Evolutionary conservation across 2,113 vertebrate species (phyloP).

Genomic region (Hipposideros armiger): DNA sequence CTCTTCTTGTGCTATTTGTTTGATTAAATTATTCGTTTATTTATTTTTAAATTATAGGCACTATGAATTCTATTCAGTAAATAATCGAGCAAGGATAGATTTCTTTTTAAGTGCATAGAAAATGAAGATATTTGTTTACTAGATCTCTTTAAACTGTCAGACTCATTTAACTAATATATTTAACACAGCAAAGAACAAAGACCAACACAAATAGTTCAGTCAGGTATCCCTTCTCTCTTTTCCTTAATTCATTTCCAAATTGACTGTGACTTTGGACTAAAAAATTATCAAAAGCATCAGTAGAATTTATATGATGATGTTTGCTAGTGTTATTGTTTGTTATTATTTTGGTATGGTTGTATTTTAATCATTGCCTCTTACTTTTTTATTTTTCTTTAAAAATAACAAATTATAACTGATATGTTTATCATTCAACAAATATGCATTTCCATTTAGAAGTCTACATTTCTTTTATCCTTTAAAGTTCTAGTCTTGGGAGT

Average conservation of each 20-base stretch:
- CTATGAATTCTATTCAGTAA: background rate
- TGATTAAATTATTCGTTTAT: background rate
- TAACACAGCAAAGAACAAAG: background rate
- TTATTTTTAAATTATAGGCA: background rate
- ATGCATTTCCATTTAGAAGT: background rate
- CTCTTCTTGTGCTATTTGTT: background rate
- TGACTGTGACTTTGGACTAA: background rate
- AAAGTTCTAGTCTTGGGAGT: background rate
- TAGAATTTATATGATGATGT: background rate
- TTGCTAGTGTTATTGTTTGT: background rate
- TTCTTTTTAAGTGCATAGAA: background rate
- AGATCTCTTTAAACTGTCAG: background rate
- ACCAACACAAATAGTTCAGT: background rate
- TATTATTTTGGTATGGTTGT: background rate
- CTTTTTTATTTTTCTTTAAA: background rate
- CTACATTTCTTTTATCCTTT: background rate
- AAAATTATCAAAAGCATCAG: background rate
- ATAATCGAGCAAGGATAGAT: background rate
- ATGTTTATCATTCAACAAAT: background rate
- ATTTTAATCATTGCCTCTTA: background rate
- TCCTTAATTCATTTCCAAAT: background rate
- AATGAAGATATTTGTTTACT: background rate
- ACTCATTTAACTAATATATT: background rate
- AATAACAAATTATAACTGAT: conserved; percentile 16
- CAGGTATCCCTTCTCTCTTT: background rate